These are phyloP conservation scores for Eulithis prunata DNA, from an alignment of 2,888 invertebrate genomes.

Conservation along the genomic window DNA sequence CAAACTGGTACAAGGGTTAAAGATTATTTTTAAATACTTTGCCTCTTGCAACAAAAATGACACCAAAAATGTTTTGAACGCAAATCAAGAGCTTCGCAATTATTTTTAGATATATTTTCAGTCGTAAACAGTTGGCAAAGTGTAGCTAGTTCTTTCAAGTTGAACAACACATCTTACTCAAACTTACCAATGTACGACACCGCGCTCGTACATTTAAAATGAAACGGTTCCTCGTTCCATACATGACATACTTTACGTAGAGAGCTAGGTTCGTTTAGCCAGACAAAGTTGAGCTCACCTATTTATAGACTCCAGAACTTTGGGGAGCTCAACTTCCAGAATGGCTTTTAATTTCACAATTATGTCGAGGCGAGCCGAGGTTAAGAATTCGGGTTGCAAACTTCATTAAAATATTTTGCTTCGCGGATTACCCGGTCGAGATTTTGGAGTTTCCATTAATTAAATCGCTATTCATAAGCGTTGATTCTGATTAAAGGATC, in stretches of 20 bases:
- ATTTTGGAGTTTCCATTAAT: conserved; percentile 46
- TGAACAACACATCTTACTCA: conserved; percentile 19
- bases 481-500: conserved; percentile 27
- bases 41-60: background rate
- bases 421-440: conserved; percentile 56
- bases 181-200: conserved; percentile 24
- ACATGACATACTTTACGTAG: background rate
- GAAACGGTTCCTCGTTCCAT: conserved; percentile 12
- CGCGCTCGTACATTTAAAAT: conserved; percentile 10
- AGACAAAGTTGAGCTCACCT: conserved; percentile 29
- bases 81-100: background rate
- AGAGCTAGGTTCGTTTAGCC: background rate
- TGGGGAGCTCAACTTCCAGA: conserved; percentile 46
- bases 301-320: conserved; percentile 32
- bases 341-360: conserved; percentile 64
- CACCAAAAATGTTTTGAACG: no score
- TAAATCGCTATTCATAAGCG: conserved; percentile 42
- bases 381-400: conserved; percentile 58
- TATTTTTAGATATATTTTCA: background rate
- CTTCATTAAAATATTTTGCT: conserved; percentile 74
- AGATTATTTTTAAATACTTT: background rate
- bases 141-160: conserved; percentile 1
- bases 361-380: conserved; percentile 48
- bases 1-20: conserved; percentile 16
- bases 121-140: background rate